Evolutionary conservation across 2,888 invertebrate species (phyloP).

Genomic region (Syrphus vitripennis): DNA sequence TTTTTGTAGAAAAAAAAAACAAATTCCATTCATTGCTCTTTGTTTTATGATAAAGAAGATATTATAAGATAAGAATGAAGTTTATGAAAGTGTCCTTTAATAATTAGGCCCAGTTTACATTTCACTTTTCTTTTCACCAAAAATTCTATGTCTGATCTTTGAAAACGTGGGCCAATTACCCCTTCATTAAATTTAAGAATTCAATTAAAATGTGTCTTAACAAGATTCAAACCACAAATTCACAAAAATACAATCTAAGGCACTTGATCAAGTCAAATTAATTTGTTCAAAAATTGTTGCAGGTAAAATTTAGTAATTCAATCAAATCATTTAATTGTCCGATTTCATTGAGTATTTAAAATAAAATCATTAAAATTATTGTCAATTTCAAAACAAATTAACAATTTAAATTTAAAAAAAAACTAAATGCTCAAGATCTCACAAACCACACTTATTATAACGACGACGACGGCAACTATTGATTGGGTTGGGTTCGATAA

Average conservation of each 20-base stretch:
- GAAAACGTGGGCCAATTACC: neutral
- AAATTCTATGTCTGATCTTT: no score
- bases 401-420: constrained; percentile 48
- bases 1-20: no score
- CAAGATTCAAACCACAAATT: neutral
- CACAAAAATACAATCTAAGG: neutral
- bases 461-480: neutral
- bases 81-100: no score
- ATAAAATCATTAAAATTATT: neutral
- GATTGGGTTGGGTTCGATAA: neutral
- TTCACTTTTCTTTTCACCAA: no score
- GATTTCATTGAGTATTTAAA: neutral
- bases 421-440: constrained; percentile 47
- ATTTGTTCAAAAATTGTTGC: neutral
- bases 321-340: neutral
- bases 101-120: no score
- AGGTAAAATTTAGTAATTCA: neutral
- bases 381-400: constrained; percentile 12
- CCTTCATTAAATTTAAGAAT: neutral
- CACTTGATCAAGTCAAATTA: neutral
- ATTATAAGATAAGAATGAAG: no score
- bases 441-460: constrained; percentile 45
- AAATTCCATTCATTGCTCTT: no score
- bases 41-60: no score
- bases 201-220: neutral